These are phyloP conservation scores for Drosophila rhopaloa DNA, from an alignment of 1,140 invertebrate species.

Conservation along the genomic window DNA sequence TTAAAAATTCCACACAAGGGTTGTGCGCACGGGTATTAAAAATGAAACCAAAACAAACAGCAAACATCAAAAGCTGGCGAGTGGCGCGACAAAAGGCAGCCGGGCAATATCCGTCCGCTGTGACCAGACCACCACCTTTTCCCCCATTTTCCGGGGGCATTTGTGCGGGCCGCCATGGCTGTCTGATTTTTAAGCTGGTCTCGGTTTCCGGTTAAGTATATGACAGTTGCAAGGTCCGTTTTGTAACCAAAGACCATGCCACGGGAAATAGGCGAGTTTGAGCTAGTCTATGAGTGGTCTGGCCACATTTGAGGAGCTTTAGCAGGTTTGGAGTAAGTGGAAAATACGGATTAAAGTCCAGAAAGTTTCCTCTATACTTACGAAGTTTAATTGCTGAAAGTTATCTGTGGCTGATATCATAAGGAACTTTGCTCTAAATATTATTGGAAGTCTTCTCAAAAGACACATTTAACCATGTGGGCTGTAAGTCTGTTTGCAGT, in stretches of 20 bases:
- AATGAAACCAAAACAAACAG: slow-evolving; percentile 80
- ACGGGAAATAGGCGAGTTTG: slow-evolving; percentile 13
- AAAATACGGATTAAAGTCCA: background rate
- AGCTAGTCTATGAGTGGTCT: slow-evolving; percentile 32
- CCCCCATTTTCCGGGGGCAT: background rate
- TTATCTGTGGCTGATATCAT: background rate
- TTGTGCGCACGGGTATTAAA: slow-evolving; percentile 55
- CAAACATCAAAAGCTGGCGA: slow-evolving; percentile 75
- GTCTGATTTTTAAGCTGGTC: slow-evolving; percentile 61
- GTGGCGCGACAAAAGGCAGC: slow-evolving; percentile 45
- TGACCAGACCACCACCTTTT: slow-evolving; percentile 8
- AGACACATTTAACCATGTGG: too few species aligned
- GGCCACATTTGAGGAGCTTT: slow-evolving; percentile 1
- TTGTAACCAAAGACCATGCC: slow-evolving; percentile 48
- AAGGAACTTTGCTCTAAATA: too few species aligned
- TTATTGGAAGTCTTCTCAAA: too few species aligned
- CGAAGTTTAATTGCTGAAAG: background rate
- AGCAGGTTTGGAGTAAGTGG: background rate
- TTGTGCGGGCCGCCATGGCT: slow-evolving; percentile 19
- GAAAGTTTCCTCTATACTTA: background rate
- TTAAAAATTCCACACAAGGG: slow-evolving; percentile 43
- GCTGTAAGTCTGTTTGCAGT: too few species aligned
- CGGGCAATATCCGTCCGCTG: slow-evolving; percentile 61
- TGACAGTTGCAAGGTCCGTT: slow-evolving; percentile 55
- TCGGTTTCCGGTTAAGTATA: slow-evolving; percentile 46